These are phyloP conservation scores for Altica lythri DNA, from an alignment of 2,888 invertebrate species.

Conservation along the genomic window DNA sequence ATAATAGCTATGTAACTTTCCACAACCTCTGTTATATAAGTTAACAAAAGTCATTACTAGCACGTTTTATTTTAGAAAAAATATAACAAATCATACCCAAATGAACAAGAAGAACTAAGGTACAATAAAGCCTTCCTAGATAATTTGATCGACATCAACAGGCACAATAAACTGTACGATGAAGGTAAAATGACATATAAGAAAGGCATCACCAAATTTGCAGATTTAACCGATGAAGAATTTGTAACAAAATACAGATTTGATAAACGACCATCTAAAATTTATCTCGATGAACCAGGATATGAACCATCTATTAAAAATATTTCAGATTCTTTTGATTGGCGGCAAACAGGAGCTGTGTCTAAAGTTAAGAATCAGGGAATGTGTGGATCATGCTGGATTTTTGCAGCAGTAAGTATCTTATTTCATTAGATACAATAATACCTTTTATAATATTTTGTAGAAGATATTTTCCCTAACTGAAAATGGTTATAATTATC, in stretches of 20 bases:
- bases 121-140: conserved; percentile 11
- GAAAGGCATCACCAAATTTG: conserved; percentile 21
- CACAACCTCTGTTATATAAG: not conserved
- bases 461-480: too few relatives aligned
- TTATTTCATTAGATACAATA: too few relatives aligned
- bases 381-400: conserved; percentile 28
- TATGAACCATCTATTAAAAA: conserved; percentile 2
- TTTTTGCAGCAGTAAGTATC: conserved; percentile 24
- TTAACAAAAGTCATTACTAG: not conserved
- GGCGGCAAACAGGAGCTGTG: conserved; percentile 26
- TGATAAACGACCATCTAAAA: conserved; percentile 1
- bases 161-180: conserved; percentile 17
- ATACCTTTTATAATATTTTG: too few relatives aligned
- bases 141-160: conserved; percentile 14
- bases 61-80: conserved; percentile 8
- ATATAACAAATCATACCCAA: conserved; percentile 13
- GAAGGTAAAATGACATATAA: conserved; percentile 13
- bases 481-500: too few relatives aligned
- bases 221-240: conserved; percentile 20
- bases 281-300: conserved; percentile 1
- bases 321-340: conserved; percentile 18
- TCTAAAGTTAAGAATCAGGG: conserved; percentile 27
- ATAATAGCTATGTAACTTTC: too few relatives aligned
- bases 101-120: conserved; percentile 4
- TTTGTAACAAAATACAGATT: conserved; percentile 13